Percentiles rank a stretch among this genome's conserved stretches.
These are phyloP conservation scores for Onychorhynchus coronatus DNA, from an alignment of 2,113 vertebrate genomes.

Conservation along the genomic window DNA sequence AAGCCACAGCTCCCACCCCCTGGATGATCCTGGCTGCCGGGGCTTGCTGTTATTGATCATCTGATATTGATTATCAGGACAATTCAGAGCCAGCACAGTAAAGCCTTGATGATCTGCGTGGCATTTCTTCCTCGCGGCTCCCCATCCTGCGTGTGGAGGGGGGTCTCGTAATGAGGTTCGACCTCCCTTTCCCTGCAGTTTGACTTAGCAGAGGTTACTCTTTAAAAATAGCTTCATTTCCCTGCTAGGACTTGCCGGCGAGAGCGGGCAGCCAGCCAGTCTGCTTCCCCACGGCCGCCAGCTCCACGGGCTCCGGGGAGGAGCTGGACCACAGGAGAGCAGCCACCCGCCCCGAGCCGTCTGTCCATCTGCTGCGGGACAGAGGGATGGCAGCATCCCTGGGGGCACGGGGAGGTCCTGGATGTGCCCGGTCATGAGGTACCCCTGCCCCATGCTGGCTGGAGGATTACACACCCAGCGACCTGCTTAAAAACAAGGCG, in stretches of 20 bases:
- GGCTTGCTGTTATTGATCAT: constrained; percentile 24
- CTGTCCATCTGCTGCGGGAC: not conserved
- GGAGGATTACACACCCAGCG: not conserved
- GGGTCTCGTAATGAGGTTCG: not conserved
- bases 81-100: constrained; percentile 18
- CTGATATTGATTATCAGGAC: constrained; percentile 40
- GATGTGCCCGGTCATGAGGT: not conserved
- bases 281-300: constrained; percentile 38
- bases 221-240: constrained; percentile 63
- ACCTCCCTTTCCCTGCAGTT: constrained; percentile 17
- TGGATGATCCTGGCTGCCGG: not conserved
- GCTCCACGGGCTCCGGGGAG: not conserved
- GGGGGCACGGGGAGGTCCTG: fast-evolving
- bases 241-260: constrained; percentile 45
- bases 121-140: not conserved
- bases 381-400: not conserved
- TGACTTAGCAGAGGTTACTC: constrained; percentile 42
- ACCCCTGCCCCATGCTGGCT: not conserved
- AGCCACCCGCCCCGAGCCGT: not conserved
- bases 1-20: constrained; percentile 20
- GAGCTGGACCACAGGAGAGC: constrained; percentile 38
- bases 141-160: not conserved
- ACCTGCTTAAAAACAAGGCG: not conserved
- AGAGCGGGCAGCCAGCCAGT: constrained; percentile 59
- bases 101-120: not conserved